Evolutionary conservation across 2,797 vertebrate genomes (phyloP), one percentile per base, ranked within the genome.

Genomic region (Sebastes matsubarae): DNA sequence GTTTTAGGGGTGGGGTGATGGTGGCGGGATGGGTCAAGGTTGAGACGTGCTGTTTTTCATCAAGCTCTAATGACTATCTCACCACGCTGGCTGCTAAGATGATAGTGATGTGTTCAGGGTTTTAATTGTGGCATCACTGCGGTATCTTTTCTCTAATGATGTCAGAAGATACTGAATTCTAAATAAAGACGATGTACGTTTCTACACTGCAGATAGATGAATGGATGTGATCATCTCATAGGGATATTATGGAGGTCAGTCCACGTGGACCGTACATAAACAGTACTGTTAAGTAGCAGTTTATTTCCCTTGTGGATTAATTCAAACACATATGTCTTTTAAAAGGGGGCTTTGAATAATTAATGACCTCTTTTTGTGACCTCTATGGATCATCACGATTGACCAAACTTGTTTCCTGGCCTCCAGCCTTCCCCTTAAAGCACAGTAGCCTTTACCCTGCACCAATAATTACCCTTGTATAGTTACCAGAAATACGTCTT

Each of bases 1-100:
- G 75, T 73, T 59, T n/a, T 38, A 2, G 29, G 13, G 24, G 8
- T 10, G 66, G 29, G 50, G 2, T 59, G 77, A 52, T 46, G 75
- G 68, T 58, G 73, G 65, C 32, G 59, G 70, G 59, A 32, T 38
- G 77, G 89, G 91, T 92, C 87, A 91, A 86, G 85, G 90, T 81
- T 77, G 85, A 84, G 80, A 71, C 86, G n/a, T 72, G 77, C 87
- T 83, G 89, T 77, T 88, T 88, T 85, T 83, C 80, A 86, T 85
- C 68, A 60, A 64, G 60, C 78, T 77, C 69, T 89, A 87, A 92
- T 81, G 75, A 85, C 78, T 42, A 34, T 52, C 67, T 80, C 63
- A 32, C 60, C 72, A 32, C 68, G 3, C 68, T 22, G 71, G 29
- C 57, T 58, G 68, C 36, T 29, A 14, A 82, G 55, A 83, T 12